Percentiles rank a stretch among this genome's conserved stretches.
These are phyloP conservation scores for Trematomus bernacchii DNA, from an alignment of 2,797 vertebrate species.

Conservation along the genomic window DNA sequence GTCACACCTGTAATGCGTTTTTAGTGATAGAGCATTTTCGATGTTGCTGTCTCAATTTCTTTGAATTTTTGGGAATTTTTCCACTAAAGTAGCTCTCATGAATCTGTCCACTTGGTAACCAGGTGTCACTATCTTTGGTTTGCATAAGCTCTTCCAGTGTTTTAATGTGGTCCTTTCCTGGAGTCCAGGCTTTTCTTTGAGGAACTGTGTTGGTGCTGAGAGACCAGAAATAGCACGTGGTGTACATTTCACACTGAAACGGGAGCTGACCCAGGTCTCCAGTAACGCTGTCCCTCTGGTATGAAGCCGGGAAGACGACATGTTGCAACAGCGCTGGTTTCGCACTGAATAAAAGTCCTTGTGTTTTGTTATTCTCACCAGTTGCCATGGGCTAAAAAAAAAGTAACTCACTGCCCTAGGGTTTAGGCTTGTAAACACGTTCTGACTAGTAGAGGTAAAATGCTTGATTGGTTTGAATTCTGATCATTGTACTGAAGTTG, in stretches of 20 bases:
- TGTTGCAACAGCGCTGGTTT: slow-evolving; percentile 29
- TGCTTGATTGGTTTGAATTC: background rate
- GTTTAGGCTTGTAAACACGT: background rate
- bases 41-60: no score
- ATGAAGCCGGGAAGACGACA: slow-evolving; percentile 13
- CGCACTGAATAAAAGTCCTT: background rate
- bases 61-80: no score
- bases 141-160: background rate
- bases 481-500: background rate
- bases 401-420: background rate
- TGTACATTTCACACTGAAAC: slow-evolving; percentile 63
- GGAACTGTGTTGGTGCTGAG: slow-evolving; percentile 45
- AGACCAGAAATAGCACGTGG: slow-evolving; percentile 65
- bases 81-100: background rate
- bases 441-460: background rate
- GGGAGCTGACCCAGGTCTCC: slow-evolving; percentile 40
- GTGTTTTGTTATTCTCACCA: background rate
- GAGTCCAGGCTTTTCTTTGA: slow-evolving; percentile 19
- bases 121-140: background rate
- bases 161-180: slow-evolving; percentile 30
- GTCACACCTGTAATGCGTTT: no score
- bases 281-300: slow-evolving; percentile 20
- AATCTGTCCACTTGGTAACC: background rate
- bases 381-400: background rate
- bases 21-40: no score